phyloP scores from a whole-genome alignment of 2,113 vertebrate species.

The Choloepus hoffmanni region DNA sequence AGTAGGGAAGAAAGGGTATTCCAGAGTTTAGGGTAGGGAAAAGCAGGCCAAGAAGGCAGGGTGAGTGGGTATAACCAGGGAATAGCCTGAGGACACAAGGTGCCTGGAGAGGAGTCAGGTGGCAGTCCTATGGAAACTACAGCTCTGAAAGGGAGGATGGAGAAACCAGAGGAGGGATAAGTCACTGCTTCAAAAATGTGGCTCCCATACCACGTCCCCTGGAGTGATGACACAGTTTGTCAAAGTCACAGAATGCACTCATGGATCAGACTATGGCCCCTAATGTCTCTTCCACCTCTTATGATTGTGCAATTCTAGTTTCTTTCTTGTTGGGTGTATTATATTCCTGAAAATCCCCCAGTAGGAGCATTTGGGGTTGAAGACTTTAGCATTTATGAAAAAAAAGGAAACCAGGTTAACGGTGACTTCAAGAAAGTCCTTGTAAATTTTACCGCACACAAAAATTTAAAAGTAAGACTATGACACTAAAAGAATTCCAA shows the following conservation, averaged over 20 bases:
- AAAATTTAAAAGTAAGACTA: background rate
- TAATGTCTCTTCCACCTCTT: background rate
- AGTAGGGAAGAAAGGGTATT: background rate
- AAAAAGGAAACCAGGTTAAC: background rate
- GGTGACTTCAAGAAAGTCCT: background rate
- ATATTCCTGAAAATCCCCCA: background rate
- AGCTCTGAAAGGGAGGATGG: background rate
- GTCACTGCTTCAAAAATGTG: background rate
- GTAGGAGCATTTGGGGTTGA: background rate
- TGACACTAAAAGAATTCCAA: background rate
- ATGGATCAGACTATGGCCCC: background rate
- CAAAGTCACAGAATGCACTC: background rate
- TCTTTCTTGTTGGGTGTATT: background rate
- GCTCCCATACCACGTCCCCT: background rate
- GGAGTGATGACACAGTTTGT: background rate
- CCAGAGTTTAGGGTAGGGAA: background rate
- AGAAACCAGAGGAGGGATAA: background rate
- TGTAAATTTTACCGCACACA: background rate
- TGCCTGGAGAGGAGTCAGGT: background rate
- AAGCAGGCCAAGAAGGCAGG: background rate
- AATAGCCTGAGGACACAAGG: background rate
- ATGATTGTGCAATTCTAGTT: background rate
- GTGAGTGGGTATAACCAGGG: background rate
- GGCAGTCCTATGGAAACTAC: background rate
- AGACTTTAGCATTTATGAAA: background rate